Evolutionary conservation across 2,888 invertebrate species (phyloP).

Genomic region (Phalangium opilio): DNA sequence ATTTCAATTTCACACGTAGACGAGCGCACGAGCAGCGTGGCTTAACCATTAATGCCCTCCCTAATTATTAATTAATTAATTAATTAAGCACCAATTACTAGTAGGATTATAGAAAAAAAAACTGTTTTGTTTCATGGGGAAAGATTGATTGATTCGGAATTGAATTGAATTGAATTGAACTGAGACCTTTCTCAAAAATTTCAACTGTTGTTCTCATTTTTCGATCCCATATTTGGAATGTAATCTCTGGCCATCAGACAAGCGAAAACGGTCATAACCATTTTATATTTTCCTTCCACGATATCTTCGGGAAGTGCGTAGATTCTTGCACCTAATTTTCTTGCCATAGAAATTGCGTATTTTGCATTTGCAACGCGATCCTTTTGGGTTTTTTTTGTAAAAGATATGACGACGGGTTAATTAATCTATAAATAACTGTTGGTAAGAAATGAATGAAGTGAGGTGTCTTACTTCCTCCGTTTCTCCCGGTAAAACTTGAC

Average conservation of each 20-base stretch:
- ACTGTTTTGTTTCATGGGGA: too few species aligned
- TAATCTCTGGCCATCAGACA: slow-evolving; percentile 97
- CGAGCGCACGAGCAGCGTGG: too few species aligned
- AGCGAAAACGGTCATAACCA: slow-evolving; percentile 99
- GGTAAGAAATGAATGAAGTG: not conserved
- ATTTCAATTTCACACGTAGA: too few species aligned
- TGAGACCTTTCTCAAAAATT: too few species aligned
- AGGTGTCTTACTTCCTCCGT: slow-evolving; percentile 52
- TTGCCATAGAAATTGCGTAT: slow-evolving; percentile 94
- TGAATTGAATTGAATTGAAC: too few species aligned
- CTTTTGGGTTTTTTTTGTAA: slow-evolving; percentile 37
- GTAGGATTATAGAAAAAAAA: too few species aligned
- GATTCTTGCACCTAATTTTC: slow-evolving; percentile 91
- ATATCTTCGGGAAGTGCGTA: slow-evolving; percentile 98
- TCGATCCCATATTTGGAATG: slow-evolving; percentile 63
- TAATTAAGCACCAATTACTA: too few species aligned
- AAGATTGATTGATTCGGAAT: too few species aligned
- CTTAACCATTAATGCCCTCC: too few species aligned
- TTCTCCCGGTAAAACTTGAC: slow-evolving; percentile 51
- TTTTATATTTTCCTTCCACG: slow-evolving; percentile 91
- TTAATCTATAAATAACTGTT: not conserved
- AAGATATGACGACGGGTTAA: not conserved
- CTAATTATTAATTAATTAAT: too few species aligned
- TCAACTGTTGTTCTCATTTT: slow-evolving; percentile 8
- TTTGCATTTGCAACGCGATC: slow-evolving; percentile 94